phyloP scores from a whole-genome alignment of 2,797 vertebrate species.

The Bradypodion ventrale region DNA sequence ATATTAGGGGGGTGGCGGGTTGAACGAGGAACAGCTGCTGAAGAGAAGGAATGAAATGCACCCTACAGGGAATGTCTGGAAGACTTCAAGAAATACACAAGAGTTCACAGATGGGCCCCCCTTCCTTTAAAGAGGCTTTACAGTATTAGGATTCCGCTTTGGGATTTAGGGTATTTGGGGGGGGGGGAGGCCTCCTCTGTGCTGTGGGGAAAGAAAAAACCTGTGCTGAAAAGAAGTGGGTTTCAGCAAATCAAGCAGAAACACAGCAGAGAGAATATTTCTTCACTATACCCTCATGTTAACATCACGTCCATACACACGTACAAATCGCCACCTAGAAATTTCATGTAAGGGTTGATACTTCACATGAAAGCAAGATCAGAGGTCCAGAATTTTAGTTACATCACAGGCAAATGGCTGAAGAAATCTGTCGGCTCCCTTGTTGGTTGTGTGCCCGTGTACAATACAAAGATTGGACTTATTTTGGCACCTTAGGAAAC shows the following conservation, averaged over 20 bases:
- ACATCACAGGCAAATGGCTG: background rate
- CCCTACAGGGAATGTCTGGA: conserved; percentile 19
- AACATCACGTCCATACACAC: background rate
- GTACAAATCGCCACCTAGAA: background rate
- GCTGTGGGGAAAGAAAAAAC: no score
- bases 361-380: background rate
- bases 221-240: no score
- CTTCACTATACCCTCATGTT: background rate
- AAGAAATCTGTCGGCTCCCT: background rate
- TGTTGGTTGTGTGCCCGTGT: background rate
- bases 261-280: background rate
- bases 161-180: background rate
- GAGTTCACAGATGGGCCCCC: conserved; percentile 27
- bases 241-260: background rate
- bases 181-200: background rate
- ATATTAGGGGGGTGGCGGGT: background rate
- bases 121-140: background rate
- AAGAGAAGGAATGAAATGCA: conserved; percentile 12
- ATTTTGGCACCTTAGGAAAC: background rate
- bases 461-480: no score
- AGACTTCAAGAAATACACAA: conserved; percentile 27
- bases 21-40: conserved; percentile 40
- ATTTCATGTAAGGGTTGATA: background rate
- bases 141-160: background rate
- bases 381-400: background rate